These are phyloP conservation scores for Gadopsis bispinosus DNA, from an alignment of 2,797 vertebrate species.

Conservation along the genomic window DNA sequence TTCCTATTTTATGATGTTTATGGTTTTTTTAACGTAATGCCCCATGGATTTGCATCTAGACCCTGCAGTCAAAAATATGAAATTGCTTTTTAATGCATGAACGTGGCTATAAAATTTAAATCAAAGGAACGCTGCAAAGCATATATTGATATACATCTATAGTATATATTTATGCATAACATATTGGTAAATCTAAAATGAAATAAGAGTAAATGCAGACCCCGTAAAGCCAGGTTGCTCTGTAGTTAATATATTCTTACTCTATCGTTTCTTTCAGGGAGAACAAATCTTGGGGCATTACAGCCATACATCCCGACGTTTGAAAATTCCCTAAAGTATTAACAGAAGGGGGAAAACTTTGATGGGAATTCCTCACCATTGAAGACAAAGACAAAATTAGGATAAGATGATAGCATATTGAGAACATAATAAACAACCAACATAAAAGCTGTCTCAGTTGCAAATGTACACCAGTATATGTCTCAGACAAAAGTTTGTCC, in stretches of 20 bases:
- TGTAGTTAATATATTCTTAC: slow-evolving; percentile 99
- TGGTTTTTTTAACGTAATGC: slow-evolving; percentile 92
- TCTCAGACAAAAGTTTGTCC: slow-evolving; percentile 84
- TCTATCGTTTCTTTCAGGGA: slow-evolving; percentile 99
- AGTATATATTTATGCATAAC: slow-evolving; percentile 79
- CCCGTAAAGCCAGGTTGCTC: slow-evolving; percentile 98
- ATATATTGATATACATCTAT: slow-evolving; percentile 78
- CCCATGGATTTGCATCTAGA: slow-evolving; percentile 95
- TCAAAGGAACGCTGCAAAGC: slow-evolving; percentile 86
- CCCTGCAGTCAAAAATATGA: slow-evolving; percentile 87
- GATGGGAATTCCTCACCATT: slow-evolving; percentile 99
- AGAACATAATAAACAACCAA: slow-evolving; percentile 89
- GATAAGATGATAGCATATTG: slow-evolving; percentile 93
- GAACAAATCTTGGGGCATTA: slow-evolving; percentile 99
- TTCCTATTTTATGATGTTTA: slow-evolving; percentile 85
- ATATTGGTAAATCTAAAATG: slow-evolving; percentile 87
- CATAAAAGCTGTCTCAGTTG: slow-evolving; percentile 75
- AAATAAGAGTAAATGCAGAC: slow-evolving; percentile 89
- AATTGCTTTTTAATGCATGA: slow-evolving; percentile 95
- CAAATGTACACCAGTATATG: slow-evolving; percentile 72
- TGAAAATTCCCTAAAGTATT: slow-evolving; percentile 99
- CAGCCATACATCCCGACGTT: slow-evolving; percentile 99
- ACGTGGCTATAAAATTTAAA: slow-evolving; percentile 89
- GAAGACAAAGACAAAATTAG: slow-evolving; percentile 99
- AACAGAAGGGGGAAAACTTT: slow-evolving; percentile 99